Conservation (phyloP, 2,888 invertebrate species). For the Tenodera sinensis region DNA sequence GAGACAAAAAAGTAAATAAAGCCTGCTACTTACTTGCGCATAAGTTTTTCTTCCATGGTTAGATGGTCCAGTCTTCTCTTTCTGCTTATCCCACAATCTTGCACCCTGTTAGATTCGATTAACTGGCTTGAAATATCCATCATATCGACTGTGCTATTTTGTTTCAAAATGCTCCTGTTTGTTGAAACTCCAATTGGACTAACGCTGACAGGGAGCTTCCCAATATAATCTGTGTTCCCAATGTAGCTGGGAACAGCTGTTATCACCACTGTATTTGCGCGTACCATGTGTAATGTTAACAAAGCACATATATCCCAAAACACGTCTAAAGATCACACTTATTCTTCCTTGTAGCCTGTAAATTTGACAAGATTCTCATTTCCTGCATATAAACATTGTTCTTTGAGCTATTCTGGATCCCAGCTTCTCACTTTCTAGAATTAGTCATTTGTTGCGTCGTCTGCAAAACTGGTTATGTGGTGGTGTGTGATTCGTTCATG, state of each 20-base stretch:
- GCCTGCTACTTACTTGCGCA: slow-evolving; percentile 68
- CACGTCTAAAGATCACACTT: neutral
- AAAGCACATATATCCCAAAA: neutral
- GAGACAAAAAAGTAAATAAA: slow-evolving; percentile 22
- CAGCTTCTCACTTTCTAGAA: neutral
- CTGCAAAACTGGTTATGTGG: neutral
- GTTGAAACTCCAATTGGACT: neutral
- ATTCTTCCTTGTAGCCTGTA: neutral
- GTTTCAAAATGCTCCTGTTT: neutral
- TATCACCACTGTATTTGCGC: neutral
- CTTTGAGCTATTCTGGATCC: too few relatives aligned
- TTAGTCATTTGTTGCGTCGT: neutral
- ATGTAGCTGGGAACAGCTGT: neutral
- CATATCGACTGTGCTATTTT: neutral
- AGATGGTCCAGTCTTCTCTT: slow-evolving; percentile 80
- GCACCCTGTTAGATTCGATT: neutral
- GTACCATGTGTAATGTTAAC: neutral
- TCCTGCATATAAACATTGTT: neutral
- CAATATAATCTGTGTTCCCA: too few relatives aligned
- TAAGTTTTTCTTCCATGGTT: slow-evolving; percentile 81
- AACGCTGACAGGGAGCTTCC: neutral
- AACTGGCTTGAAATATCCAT: neutral
- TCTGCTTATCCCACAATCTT: slow-evolving; percentile 44
- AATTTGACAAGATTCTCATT: neutral
- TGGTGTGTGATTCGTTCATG: neutral